These are phyloP conservation scores for Cirrhinus mrigala DNA, from an alignment of 2,797 vertebrate species.

Conservation along the genomic window DNA sequence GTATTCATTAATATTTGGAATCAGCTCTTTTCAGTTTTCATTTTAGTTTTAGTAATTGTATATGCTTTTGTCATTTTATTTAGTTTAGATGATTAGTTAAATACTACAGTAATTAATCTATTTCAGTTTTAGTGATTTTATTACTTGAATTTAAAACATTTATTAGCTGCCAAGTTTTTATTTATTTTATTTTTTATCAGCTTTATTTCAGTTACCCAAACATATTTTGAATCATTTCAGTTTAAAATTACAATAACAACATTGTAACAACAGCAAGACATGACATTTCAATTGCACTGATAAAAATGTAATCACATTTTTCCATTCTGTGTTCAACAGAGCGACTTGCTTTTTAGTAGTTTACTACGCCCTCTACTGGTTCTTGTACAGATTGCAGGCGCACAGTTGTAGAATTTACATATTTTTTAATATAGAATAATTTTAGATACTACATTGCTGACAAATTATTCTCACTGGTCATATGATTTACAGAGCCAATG, in stretches of 20 bases:
- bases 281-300: no score
- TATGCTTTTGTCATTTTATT: not conserved
- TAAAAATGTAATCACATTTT: no score
- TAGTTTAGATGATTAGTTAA: not conserved
- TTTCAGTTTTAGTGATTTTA: no score
- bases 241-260: not conserved
- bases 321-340: not conserved
- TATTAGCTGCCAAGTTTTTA: no score
- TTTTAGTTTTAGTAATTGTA: not conserved
- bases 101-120: no score
- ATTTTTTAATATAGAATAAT: not conserved
- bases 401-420: not conserved
- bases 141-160: no score
- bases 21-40: not conserved
- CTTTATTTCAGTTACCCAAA: no score
- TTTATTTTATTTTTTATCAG: not conserved
- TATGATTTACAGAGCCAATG: not conserved
- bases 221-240: not conserved
- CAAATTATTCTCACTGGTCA: not conserved
- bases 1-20: no score
- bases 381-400: not conserved
- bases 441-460: not conserved
- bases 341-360: not conserved
- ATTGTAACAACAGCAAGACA: not conserved
- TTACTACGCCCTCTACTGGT: not conserved